Base-by-base conservation (phyloP, 1,140 invertebrate genomes). In the Ceratitis capitata region DNA sequence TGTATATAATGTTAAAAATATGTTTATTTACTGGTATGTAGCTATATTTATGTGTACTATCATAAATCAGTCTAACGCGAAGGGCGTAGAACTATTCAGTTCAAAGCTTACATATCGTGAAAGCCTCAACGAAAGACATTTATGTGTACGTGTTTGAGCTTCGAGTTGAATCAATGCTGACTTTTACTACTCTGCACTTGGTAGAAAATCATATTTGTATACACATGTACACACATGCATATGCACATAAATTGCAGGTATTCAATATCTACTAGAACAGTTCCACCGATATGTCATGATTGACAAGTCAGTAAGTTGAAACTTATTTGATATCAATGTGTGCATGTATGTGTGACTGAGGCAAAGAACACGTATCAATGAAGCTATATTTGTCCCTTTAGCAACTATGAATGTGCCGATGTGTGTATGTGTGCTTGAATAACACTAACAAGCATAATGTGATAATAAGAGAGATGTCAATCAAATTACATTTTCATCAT, bases 401-500 rank as follows among this genome's bases (percentile, higher is more conserved):
- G 6, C 51, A 56, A 23, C 51, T 23, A 7, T 23, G 51, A 56
- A 9, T 9, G 51, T 56, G n/a, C n/a, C n/a, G n/a, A 69, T 35
- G 61, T 69, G 56, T 29, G 14, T 39, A 19, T 56, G 5, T n/a
- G 5, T 6, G 23, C 10, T n/a, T 56, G 19, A 23, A 56, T 32
- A 69, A 32, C 14, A 6, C 32, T 69, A n/a, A 19, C 10, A 26
- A 23, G 12, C 32, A 16, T n/a, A 35, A 32, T 32, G 29, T 69
- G 32, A 69, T 69, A 69, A 69, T 29, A 29, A 16, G 29, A 69
- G 61, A 16, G 32, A 39, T 69, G 61, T 69, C 61, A 69, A 69
- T 69, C 61, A 69, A 69, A 69, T 69, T 69, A 69, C 29, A 69
- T 32, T 32, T n/a, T 69, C 61, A 69, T 69, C 61, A 69, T 69